Conservation (phyloP, 2,113 vertebrate genomes). For the Butastur rufipennis region DNA sequence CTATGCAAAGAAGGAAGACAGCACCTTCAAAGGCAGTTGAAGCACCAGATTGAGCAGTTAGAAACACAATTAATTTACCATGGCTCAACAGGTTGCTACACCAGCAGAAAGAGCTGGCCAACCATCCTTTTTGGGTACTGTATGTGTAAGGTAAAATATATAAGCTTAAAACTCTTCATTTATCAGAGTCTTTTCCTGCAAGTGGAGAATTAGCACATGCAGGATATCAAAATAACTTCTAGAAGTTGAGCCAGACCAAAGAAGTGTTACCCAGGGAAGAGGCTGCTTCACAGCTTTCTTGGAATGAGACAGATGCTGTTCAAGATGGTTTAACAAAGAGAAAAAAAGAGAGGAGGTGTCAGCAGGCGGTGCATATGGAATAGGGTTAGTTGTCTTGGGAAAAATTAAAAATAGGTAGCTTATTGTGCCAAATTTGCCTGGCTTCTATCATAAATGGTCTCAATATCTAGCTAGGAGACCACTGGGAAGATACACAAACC, state of each 20-base stretch:
- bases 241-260: background rate
- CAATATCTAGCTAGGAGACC: background rate
- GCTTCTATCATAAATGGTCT: background rate
- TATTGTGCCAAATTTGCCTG: background rate
- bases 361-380: conserved; percentile 2
- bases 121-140: background rate
- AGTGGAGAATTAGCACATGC: background rate
- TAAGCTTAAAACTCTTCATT: background rate
- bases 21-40: background rate
- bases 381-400: background rate
- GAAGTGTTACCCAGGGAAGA: conserved; percentile 1
- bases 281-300: conserved; percentile 17
- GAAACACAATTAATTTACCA: background rate
- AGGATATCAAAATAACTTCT: conserved; percentile 11
- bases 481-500: background rate
- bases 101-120: background rate
- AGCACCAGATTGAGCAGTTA: background rate
- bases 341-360: background rate
- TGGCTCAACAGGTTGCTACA: background rate
- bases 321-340: conserved; percentile 21
- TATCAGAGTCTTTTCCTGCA: background rate
- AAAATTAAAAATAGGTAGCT: conserved; percentile 38
- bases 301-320: conserved; percentile 26
- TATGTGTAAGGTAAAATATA: background rate
- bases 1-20: background rate